Evolutionary conservation across 2,113 vertebrate genomes (phyloP), one percentile per base, ranked within the genome.

Genomic region (Gallinago jamesoni): DNA sequence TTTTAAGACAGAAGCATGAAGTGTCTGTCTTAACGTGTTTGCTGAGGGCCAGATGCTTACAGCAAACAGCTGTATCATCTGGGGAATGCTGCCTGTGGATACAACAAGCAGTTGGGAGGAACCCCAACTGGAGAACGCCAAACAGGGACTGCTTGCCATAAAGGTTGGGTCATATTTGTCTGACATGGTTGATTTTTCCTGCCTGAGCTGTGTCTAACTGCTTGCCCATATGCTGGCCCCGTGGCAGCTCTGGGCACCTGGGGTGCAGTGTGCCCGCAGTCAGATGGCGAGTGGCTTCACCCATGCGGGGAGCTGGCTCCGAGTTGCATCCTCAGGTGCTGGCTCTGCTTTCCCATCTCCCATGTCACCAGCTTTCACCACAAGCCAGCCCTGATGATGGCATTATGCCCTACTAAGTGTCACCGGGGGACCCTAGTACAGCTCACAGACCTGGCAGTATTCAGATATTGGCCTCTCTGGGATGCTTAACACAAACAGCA

Each of bases 261-360:
- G 56, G 52, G 79, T 21, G 7, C 1, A 0, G 33, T 14, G 64
- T 81, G 80, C 84, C 78, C 24, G 55, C 0, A 13, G 84, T 95
- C 93, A 96, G 96, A 94, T 96, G 92, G 89, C 0, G 1, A 86
- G 63, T 77, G 91, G n/a, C 67, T 83, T 80, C 75, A 39, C 28
- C 30, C 50, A 20, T 21, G 78, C 2, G 0, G 85, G 85, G 94
- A 87, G 35, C 75, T 94, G 94, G 92, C 92, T 93, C 85, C 6
- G 24, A 88, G 88, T 67, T 88, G 74, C 70, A 67, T 77, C 85
- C 60, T 92, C 93, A 94, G 85, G 63, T 91, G 90, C 1, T 85
- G 66, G 62, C 68, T 84, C 55, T 70, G 31, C 64, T 69, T 57
- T 47, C 79, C 72, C 41, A 55, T 62, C 60, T 83, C 87, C 85